Evolutionary conservation across 2,797 vertebrate species (phyloP), one percentile per base, ranked within the genome.

Genomic region (Centroberyx gerrardi): DNA sequence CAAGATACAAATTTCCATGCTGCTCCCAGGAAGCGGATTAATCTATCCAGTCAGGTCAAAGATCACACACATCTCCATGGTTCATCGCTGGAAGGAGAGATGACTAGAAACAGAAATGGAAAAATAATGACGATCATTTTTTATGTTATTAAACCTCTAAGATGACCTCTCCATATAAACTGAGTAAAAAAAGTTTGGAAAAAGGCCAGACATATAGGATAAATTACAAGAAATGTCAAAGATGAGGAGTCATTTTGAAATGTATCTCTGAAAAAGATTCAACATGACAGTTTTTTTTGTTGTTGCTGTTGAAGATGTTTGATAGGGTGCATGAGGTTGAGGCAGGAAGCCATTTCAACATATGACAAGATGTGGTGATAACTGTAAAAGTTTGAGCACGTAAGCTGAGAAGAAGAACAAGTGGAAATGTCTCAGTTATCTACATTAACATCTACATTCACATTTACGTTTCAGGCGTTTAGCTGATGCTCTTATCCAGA

Each of bases 21-120:
- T 72, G 74, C 83, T 82, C 84, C 49, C 87, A 83, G 84, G 87
- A 91, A 91, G 80, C 81, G 71, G 48, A 77, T 76, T 80, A 63
- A 88, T 90, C 74, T 65, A 18, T 84, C 74, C 68, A 68, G 84
- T 89, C 65, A 36, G 76, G 74, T 80, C 71, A 79, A 63, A 86
- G 79, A 55, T 78, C 77, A 69, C 0, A 44, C 58, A 76, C 56
- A 52, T 82, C n/a, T 60, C 22, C 27, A 53, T 52, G 31, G 62
- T 46, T 18, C 70, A 69, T 82, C 8, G 44, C 66, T 48, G 70
- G 67, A 74, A 75, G 81, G 22, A 52, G 49, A 59, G 60, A 71
- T 38, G 75, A 58, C 60, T 77, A 64, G 22, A 85, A 46, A 68
- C 65, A 56, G 28, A 84, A 66, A 80, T 29, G 54, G 58, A 76